Conservation (phyloP, 92 coral and sea anemone genomes). For the Anthopleura xanthogrammica region DNA sequence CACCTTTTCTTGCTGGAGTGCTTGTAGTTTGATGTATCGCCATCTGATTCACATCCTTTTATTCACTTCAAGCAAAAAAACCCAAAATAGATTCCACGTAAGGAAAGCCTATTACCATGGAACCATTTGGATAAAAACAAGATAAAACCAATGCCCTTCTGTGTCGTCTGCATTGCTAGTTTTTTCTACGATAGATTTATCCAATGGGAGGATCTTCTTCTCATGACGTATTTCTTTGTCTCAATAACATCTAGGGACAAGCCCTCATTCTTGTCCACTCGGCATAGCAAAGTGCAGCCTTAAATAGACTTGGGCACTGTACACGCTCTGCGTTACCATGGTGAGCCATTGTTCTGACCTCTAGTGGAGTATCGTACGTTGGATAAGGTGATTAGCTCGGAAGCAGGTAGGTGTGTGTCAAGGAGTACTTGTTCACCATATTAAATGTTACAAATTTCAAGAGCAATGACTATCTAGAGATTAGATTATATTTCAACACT, state of each 20-base stretch:
- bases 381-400: not conserved
- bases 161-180: not conserved
- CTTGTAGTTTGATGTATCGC: not conserved
- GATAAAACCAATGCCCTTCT: not conserved
- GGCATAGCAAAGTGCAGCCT: constrained; percentile 4
- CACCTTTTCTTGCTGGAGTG: not conserved
- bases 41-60: not conserved
- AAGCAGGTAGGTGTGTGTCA: not conserved
- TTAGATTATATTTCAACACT: not conserved
- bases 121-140: not conserved
- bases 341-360: not conserved
- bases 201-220: not conserved
- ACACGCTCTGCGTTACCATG: not conserved
- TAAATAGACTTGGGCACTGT: not conserved
- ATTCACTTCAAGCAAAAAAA: not conserved
- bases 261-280: not conserved
- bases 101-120: not conserved
- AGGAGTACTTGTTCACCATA: not conserved
- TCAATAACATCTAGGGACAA: not conserved
- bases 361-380: not conserved
- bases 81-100: constrained; percentile 1
- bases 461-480: not conserved
- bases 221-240: not conserved
- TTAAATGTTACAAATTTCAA: not conserved
- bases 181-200: constrained; percentile 1